phyloP scores from a whole-genome alignment of 1,140 invertebrate species.

The Drosophila sulfurigaster region DNA sequence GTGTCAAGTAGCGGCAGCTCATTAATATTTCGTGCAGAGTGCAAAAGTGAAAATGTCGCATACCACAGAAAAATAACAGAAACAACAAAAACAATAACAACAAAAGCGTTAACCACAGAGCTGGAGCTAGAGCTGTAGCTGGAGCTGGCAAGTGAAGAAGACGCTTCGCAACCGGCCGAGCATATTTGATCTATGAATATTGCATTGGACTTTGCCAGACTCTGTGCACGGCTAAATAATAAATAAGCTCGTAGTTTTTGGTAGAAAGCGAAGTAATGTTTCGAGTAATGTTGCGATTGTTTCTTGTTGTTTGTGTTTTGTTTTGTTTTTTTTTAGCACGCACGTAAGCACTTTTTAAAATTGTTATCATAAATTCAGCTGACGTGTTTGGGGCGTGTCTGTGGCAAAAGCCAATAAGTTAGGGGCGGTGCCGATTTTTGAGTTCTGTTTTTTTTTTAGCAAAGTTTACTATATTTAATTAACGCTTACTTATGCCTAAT shows the following conservation, averaged over 20 bases:
- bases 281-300: constrained; percentile 17
- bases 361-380: constrained; percentile 64
- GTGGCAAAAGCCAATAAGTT: constrained; percentile 6
- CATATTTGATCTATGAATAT: constrained; percentile 73
- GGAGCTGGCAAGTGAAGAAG: constrained; percentile 30
- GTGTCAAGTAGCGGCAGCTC: constrained; percentile 33
- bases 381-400: constrained; percentile 37
- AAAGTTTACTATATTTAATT: constrained; percentile 78
- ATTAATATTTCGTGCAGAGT: constrained; percentile 71
- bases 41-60: constrained; percentile 84
- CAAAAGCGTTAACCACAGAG: constrained; percentile 34
- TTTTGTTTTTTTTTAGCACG: constrained; percentile 59
- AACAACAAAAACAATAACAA: constrained; percentile 33
- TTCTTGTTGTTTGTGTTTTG: not conserved
- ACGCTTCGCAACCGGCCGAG: not conserved
- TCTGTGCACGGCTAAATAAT: constrained; percentile 35
- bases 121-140: not conserved
- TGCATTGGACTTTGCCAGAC: constrained; percentile 58
- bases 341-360: constrained; percentile 63
- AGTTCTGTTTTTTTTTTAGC: constrained; percentile 51
- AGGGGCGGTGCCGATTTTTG: not conserved
- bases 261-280: constrained; percentile 70
- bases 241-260: constrained; percentile 39
- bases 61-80: constrained; percentile 49
- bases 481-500: constrained; percentile 79